These are phyloP conservation scores for Cherax destructor DNA, from an alignment of 1,140 invertebrate species.

Conservation along the genomic window DNA sequence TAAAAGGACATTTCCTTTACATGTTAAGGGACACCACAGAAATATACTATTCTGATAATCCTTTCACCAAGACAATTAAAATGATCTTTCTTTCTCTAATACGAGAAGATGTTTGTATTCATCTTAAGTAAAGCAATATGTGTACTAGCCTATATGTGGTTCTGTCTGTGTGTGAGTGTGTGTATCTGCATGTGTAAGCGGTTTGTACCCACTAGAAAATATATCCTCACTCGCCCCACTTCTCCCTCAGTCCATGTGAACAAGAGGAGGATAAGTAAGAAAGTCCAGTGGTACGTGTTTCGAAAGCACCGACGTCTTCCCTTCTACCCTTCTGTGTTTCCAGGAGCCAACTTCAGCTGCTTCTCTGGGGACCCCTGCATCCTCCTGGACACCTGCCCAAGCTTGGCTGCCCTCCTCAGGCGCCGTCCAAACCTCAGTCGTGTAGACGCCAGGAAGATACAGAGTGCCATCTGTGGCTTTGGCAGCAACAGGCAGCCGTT, in stretches of 20 bases:
- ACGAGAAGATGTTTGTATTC: not conserved
- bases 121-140: not conserved
- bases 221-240: not conserved
- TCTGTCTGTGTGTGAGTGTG: not conserved
- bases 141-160: not conserved
- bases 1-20: no score
- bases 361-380: not conserved
- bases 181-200: not conserved
- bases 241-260: not conserved
- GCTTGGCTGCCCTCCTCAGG: not conserved
- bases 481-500: not conserved
- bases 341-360: not conserved
- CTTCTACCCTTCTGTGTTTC: not conserved
- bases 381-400: not conserved
- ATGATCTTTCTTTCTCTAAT: no score
- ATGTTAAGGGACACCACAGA: no score
- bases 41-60: no score
- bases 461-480: conserved; percentile 25
- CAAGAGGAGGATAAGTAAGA: not conserved
- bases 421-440: not conserved
- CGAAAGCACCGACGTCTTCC: no score
- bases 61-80: no score
- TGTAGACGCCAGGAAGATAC: not conserved
- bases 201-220: not conserved
- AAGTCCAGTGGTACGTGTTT: not conserved